A percentile compares a stretch with the other conserved stretches of the same genome.
phyloP scores from a whole-genome alignment of 2,888 invertebrate genomes.

The Perdita meconis region DNA sequence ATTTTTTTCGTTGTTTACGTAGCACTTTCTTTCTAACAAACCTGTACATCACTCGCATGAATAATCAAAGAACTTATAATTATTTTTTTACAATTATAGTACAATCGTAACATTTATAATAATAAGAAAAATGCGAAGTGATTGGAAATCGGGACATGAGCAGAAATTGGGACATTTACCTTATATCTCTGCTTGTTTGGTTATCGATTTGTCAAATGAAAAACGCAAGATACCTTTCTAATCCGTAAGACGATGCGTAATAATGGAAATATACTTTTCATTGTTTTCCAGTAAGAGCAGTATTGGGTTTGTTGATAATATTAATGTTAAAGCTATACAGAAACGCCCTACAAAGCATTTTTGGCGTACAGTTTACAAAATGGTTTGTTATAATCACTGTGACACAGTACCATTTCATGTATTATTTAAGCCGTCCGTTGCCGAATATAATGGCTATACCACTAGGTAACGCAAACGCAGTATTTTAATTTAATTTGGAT shows the following conservation, averaged over 20 bases:
- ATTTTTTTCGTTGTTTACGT: too few relatives aligned
- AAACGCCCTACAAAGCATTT: conserved; percentile 90
- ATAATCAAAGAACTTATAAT: too few relatives aligned
- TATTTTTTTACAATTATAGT: too few relatives aligned
- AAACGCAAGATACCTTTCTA: not conserved
- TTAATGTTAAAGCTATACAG: conserved; percentile 90
- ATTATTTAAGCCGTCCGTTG: conserved; percentile 96
- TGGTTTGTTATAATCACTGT: conserved; percentile 94
- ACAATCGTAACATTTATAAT: too few relatives aligned
- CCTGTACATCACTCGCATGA: too few relatives aligned
- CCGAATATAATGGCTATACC: conserved; percentile 98
- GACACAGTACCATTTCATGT: conserved; percentile 99
- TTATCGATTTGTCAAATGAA: conserved; percentile 1
- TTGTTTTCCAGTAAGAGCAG: conserved; percentile 89
- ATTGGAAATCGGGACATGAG: too few relatives aligned
- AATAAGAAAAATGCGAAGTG: too few relatives aligned
- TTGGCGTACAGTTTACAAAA: conserved; percentile 91
- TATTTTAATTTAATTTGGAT: not conserved
- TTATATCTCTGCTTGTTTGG: conserved; percentile 30
- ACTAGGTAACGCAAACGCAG: conserved; percentile 87
- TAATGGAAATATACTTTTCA: conserved; percentile 32
- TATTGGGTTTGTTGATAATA: conserved; percentile 91
- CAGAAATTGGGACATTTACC: too few relatives aligned
- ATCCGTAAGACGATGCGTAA: conserved; percentile 21
- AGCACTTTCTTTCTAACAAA: too few relatives aligned